These are phyloP conservation scores for Chondrosia reniformis DNA, from an alignment of 37 sponge, comb jelly and placozoan genomes.

Conservation along the genomic window DNA sequence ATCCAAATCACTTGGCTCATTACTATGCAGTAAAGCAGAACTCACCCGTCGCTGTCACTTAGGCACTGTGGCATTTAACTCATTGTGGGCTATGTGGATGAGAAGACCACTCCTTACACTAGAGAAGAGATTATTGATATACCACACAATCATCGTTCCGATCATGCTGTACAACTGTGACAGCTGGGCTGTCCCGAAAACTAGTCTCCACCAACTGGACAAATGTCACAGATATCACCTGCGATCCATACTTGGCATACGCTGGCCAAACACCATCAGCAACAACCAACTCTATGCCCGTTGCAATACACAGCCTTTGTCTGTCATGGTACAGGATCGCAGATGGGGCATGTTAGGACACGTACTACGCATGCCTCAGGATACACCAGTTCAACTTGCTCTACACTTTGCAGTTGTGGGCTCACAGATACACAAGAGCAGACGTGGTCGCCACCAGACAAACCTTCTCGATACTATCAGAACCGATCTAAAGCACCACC, in stretches of 20 bases:
- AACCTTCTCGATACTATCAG: conserved; percentile 17
- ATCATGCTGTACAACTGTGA: conserved; percentile 28
- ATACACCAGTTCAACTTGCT: conserved; percentile 15
- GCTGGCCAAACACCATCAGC: conserved; percentile 23
- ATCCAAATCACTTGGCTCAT: conserved; percentile 22
- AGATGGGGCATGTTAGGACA: conserved; percentile 31
- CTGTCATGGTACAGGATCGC: conserved; percentile 17
- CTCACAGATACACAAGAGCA: conserved; percentile 10
- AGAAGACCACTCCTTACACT: conserved; percentile 15
- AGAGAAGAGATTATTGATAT: conserved; percentile 17
- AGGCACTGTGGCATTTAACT: conserved; percentile 11
- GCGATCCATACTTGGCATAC: conserved; percentile 16
- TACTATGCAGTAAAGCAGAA: conserved; percentile 11
- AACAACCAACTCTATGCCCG: conserved; percentile 24
- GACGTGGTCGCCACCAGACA: conserved; percentile 24
- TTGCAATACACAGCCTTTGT: conserved; percentile 15
- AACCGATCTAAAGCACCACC: conserved; percentile 11
- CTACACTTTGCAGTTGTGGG: conserved; percentile 27
- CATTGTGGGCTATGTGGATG: conserved; percentile 14
- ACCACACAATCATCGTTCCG: conserved; percentile 7
- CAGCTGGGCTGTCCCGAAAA: conserved; percentile 28
- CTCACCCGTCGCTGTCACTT: conserved; percentile 17
- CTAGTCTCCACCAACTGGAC: conserved; percentile 16
- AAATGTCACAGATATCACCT: conserved; percentile 26
- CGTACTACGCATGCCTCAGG: conserved; percentile 15